These are phyloP conservation scores for Uropsilus gracilis DNA, from an alignment of 2,113 vertebrate species.

Conservation along the genomic window DNA sequence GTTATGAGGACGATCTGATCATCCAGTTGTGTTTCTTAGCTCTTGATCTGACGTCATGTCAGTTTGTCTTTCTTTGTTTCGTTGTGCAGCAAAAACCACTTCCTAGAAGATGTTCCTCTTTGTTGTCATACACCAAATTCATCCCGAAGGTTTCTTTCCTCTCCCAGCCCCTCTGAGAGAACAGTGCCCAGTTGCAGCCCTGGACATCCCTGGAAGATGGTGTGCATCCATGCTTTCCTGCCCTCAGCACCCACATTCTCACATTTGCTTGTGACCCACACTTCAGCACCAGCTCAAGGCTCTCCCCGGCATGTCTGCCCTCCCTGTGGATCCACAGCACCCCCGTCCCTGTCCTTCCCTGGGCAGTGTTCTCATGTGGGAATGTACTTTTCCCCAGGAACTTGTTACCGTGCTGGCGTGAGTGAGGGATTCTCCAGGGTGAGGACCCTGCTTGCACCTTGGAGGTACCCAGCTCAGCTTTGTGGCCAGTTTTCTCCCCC, in stretches of 20 bases:
- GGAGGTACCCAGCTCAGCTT: background rate
- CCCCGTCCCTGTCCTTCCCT: background rate
- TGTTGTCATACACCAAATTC: background rate
- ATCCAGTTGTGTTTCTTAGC: background rate
- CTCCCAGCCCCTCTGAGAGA: fast-evolving
- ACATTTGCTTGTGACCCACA: background rate
- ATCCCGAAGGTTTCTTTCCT: background rate
- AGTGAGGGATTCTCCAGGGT: background rate
- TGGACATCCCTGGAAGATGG: background rate
- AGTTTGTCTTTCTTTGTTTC: background rate
- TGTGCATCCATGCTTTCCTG: background rate
- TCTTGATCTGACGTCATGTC: background rate
- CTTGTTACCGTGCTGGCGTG: background rate
- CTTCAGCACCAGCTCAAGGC: background rate
- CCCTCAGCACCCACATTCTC: background rate
- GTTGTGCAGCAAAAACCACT: background rate
- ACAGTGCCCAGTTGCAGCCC: background rate
- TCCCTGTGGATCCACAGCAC: background rate
- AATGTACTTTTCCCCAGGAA: background rate
- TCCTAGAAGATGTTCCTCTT: background rate
- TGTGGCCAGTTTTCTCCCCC: background rate
- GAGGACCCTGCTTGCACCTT: background rate
- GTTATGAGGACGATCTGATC: background rate
- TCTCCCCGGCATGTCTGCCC: background rate
- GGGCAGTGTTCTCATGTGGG: background rate